Base-by-base conservation (phyloP, 2,888 invertebrate genomes). In the Pachycephus smyrnensis region DNA sequence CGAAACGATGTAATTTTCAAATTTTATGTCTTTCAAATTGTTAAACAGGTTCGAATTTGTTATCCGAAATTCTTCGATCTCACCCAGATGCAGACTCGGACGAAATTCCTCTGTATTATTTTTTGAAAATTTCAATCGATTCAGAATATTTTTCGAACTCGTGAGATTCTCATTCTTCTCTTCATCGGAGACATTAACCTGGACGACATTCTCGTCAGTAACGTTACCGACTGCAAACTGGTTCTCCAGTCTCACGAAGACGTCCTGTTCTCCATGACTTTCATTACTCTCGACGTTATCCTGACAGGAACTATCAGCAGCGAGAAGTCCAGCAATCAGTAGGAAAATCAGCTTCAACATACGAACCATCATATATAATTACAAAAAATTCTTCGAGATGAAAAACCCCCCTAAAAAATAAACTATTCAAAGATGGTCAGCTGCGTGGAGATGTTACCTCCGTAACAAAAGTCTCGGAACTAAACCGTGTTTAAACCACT, bases 21-120 rank as follows among this genome's bases (percentile, higher is more conserved):
- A 86, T n/a, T 79, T 83, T 12, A 88, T 77, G 12, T 83, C 87
- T 4, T 84, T 83, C 12, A 84, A 37, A 11, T 83, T 82, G 76
- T 88, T 87, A 80, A 89, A 89, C 1, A 86, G 85, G 68, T 79
- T 79, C 3, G 35, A 32, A 37, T 68, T 68, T 3, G 77, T 73
- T 32, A 79, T 78, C 55, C 77, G 76, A 15, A 86, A 80, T 30
- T 84, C 82, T 4, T 82, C 82, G 77, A 89, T 88, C 55, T 84
- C 84, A 0, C 89, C 89, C 1, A 90, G 82, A 73, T 89, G 88
- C 11, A 84, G 73, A 78, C 90, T 90, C 12, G 90, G 89, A 33
- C 81, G 82, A 76, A 88, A 88, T 9, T 76, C 81, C 36, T n/a
- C 35, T 31, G 36, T 12, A 40, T 73, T 76, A 55, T 73, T 69